Percentiles rank a stretch among this genome's conserved stretches.
Conservation (phyloP, 2,113 vertebrate species). For the Pyxicephalus adspersus region DNA sequence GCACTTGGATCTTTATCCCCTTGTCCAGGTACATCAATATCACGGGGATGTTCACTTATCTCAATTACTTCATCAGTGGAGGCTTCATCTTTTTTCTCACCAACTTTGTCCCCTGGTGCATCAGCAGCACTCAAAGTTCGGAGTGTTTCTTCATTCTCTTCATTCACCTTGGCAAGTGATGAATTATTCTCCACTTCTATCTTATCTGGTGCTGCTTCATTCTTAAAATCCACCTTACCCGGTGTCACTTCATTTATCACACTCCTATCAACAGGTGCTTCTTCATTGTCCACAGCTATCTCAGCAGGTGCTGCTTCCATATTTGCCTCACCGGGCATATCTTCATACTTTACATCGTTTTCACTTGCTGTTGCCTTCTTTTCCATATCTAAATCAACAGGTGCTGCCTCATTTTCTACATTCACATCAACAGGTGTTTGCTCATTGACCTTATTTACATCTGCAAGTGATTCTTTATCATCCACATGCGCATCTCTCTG, state of each 20-base stretch:
- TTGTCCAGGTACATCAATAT: slow-evolving; percentile 16
- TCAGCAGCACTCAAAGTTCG: background rate
- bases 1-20: background rate
- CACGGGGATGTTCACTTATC: background rate
- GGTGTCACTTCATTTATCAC: background rate
- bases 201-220: background rate
- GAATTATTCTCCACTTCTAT: background rate
- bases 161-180: background rate
- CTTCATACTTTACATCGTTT: background rate
- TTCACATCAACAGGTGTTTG: background rate
- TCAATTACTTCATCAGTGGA: background rate
- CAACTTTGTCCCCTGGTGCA: background rate
- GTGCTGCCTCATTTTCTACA: background rate
- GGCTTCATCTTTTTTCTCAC: background rate
- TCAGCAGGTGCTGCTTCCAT: background rate
- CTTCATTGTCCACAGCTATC: background rate
- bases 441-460: background rate
- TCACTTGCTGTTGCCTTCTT: background rate
- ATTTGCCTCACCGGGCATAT: background rate
- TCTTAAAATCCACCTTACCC: background rate
- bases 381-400: background rate
- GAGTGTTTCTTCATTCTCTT: background rate
- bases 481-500: background rate
- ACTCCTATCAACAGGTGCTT: background rate
- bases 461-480: background rate